phyloP scores from a whole-genome alignment of 2,797 vertebrate species.

The Apogon talboti region DNA sequence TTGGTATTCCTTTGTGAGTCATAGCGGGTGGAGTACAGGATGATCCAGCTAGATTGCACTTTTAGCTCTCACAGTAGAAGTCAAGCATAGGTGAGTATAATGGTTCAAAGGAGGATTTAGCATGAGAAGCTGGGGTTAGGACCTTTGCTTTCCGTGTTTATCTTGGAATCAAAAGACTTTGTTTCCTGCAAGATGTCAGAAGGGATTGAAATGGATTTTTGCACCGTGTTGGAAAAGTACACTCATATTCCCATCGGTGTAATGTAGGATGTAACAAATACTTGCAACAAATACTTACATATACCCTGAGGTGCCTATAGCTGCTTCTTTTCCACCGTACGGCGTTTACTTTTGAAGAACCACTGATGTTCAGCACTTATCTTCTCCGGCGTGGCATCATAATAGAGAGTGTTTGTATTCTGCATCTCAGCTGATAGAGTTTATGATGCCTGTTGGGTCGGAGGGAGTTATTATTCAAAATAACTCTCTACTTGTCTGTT shows the following conservation, averaged over 20 bases:
- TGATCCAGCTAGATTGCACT: conserved; percentile 42
- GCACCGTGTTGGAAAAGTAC: conserved; percentile 34
- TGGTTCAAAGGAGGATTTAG: conserved; percentile 52
- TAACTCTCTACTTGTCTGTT: too few relatives aligned
- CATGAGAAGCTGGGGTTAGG: conserved; percentile 43
- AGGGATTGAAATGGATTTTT: conserved; percentile 47
- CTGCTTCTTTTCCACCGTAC: neutral
- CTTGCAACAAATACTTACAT: conserved; percentile 22
- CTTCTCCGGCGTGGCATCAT: neutral
- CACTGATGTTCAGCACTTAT: conserved; percentile 8
- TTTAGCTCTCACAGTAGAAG: conserved; percentile 45
- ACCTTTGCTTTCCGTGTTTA: conserved; percentile 54
- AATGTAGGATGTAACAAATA: conserved; percentile 36
- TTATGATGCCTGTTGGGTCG: conserved; percentile 12
- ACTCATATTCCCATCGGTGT: conserved; percentile 42
- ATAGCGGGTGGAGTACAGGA: conserved; percentile 26
- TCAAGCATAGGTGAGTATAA: conserved; percentile 37
- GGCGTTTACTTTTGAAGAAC: conserved; percentile 13
- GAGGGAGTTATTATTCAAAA: conserved; percentile 3
- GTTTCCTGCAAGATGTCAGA: conserved; percentile 36
- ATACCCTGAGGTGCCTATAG: conserved; percentile 9
- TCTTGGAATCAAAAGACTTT: conserved; percentile 54
- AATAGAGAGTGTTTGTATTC: neutral
- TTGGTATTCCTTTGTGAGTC: conserved; percentile 44
- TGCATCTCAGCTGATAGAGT: neutral